Conservation (phyloP, 2,888 invertebrate genomes). For the Esperia sulphurella region DNA sequence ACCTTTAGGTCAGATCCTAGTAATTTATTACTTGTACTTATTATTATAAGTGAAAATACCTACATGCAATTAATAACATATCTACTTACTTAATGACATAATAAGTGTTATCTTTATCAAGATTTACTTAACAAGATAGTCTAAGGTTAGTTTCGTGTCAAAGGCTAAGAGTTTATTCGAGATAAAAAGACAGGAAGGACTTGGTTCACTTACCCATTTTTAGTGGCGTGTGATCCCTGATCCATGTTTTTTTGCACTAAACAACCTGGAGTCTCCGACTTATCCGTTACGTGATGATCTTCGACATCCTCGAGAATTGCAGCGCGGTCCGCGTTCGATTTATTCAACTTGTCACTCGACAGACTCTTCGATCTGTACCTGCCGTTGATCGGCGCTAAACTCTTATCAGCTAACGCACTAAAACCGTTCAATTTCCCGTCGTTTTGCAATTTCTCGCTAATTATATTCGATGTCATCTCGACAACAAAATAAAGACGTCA, state of each 20-base stretch:
- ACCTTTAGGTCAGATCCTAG: too few relatives aligned
- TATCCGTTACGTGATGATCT: constrained; percentile 57
- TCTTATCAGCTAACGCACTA: constrained; percentile 62
- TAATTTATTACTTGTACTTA: too few relatives aligned
- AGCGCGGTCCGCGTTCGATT: constrained; percentile 63
- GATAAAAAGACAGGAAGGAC: too few relatives aligned
- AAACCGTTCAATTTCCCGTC: constrained; percentile 64
- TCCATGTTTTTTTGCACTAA: constrained; percentile 56
- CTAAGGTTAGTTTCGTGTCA: too few relatives aligned
- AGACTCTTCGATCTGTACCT: constrained; percentile 70
- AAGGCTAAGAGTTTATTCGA: too few relatives aligned
- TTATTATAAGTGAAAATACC: too few relatives aligned
- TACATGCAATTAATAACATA: too few relatives aligned
- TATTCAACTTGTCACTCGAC: constrained; percentile 73
- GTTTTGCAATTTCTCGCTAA: constrained; percentile 59
- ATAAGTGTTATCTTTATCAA: too few relatives aligned
- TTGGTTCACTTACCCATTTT: constrained; percentile 7
- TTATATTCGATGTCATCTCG: constrained; percentile 68
- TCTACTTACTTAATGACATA: too few relatives aligned
- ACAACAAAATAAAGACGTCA: constrained; percentile 31
- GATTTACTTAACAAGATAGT: too few relatives aligned
- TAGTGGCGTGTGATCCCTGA: constrained; percentile 30
- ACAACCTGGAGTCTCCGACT: constrained; percentile 67
- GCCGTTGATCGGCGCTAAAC: constrained; percentile 53
- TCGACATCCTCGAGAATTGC: constrained; percentile 71